Conservation (phyloP, 2,888 invertebrate genomes). For the Tetheella fluctuosa region DNA sequence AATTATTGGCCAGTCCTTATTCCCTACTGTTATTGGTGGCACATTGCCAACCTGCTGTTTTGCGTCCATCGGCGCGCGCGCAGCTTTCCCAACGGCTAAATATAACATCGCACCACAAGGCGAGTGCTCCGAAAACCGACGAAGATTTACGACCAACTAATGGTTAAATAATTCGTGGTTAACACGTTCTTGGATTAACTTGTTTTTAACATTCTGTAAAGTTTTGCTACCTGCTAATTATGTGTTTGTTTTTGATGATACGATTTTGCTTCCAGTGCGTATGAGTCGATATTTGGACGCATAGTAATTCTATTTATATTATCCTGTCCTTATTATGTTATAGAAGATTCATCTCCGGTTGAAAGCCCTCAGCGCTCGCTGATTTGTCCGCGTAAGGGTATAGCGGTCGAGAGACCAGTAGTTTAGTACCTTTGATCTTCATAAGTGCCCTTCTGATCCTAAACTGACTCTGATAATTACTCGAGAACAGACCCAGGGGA, state of each 20-base stretch:
- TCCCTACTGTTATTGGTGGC: slow-evolving; percentile 44
- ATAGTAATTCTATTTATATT: no score
- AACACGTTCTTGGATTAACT: slow-evolving; percentile 39
- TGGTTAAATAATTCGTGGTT: slow-evolving; percentile 38
- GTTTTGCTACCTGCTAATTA: not conserved
- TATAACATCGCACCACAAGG: slow-evolving; percentile 33
- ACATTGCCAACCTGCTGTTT: slow-evolving; percentile 50
- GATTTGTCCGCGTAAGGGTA: no score
- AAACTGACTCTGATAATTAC: no score
- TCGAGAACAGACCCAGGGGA: no score
- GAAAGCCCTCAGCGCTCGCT: no score
- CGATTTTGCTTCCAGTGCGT: not conserved
- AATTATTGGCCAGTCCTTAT: slow-evolving; percentile 29
- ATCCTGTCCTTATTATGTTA: not conserved
- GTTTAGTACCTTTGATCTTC: no score
- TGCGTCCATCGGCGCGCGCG: slow-evolving; percentile 51
- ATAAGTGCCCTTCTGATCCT: no score
- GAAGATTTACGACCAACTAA: slow-evolving; percentile 59
- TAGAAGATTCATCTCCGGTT: no score
- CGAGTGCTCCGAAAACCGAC: slow-evolving; percentile 39
- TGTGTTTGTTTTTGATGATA: slow-evolving; percentile 1
- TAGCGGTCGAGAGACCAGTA: no score
- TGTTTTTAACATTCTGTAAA: slow-evolving; percentile 28
- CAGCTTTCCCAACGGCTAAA: slow-evolving; percentile 47
- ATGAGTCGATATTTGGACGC: not conserved